Evolutionary conservation across 2,797 vertebrate genomes (phyloP), one percentile per base, ranked within the genome.

Genomic region (Gambusia yucatana): DNA sequence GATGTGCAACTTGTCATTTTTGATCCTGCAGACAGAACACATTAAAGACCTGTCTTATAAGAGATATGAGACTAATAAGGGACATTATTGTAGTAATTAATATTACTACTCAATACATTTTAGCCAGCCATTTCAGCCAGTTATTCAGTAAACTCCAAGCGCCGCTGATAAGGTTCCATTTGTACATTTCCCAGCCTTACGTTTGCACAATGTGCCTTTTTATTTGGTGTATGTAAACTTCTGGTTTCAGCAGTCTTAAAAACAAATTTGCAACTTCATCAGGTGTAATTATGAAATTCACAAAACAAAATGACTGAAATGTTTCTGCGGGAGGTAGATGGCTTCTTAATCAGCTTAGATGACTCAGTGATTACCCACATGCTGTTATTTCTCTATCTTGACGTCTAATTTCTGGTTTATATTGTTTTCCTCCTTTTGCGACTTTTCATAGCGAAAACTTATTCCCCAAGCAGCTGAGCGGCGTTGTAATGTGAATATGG

Each of bases 301-400:
- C 76, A 71, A 50, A 30, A 72, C 65, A 82, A 55, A 81, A 79
- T 85, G 72, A 82, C 77, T 83, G 72, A 16, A 79, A 39, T 76
- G 41, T 82, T 82, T 84, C 79, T 55, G 74, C 55, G 1, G 81
- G 78, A 75, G 77, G 79, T 84, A 78, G 87, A 90, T 79, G 81
- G 36, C 52, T 84, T 84, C 52, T 57, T 80, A 78, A 84, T 89
- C 75, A 82, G 79, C 73, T 76, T 67, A 73, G 86, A 85, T 87
- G 72, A 85, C 76, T 85, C n/a, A 6, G 30, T 85, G 72, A 86
- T 90, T 86, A 78, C 67, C 78, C 76, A 48, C 81, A 84, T 88
- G 77, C 84, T 87, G 82, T 84, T 76, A 83, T 76, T 84, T 84
- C 73, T 81, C 30, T 61, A 33, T 46, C 25, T 17, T 44, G 25